These are phyloP conservation scores for Pocillopora verrucosa DNA, from an alignment of 64 coral and sea anemone species.

Conservation along the genomic window DNA sequence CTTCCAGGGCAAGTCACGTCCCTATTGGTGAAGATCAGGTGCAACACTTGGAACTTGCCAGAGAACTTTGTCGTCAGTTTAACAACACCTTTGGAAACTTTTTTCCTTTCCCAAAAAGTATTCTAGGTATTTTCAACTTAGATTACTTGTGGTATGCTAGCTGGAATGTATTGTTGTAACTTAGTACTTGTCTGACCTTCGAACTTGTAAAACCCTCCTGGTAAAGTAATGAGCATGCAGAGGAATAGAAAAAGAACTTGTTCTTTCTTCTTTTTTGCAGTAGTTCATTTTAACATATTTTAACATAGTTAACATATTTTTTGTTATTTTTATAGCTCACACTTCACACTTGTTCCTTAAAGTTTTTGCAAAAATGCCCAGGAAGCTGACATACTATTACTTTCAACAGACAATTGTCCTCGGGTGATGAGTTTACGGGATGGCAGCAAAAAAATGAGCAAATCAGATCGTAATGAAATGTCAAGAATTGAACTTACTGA, in stretches of 20 bases:
- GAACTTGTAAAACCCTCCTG: too few species aligned
- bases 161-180: too few species aligned
- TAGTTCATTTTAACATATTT: too few species aligned
- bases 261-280: too few species aligned
- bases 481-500: constrained; percentile 72
- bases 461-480: constrained; percentile 65
- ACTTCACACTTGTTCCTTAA: too few species aligned
- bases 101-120: constrained; percentile 56
- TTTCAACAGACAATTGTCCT: constrained; percentile 40
- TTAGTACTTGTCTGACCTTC: too few species aligned
- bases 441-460: constrained; percentile 84
- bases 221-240: too few species aligned
- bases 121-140: constrained; percentile 50
- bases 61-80: constrained; percentile 82
- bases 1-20: constrained; percentile 73
- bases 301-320: too few species aligned
- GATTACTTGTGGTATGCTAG: too few species aligned
- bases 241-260: too few species aligned
- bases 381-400: not conserved
- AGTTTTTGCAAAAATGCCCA: too few species aligned
- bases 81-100: constrained; percentile 61
- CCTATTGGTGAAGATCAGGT: constrained; percentile 87
- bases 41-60: constrained; percentile 79
- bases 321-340: too few species aligned
- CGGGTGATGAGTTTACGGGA: constrained; percentile 86